phyloP scores from a whole-genome alignment of 1,140 invertebrate species.

The Ceratosolen fusciceps region DNA sequence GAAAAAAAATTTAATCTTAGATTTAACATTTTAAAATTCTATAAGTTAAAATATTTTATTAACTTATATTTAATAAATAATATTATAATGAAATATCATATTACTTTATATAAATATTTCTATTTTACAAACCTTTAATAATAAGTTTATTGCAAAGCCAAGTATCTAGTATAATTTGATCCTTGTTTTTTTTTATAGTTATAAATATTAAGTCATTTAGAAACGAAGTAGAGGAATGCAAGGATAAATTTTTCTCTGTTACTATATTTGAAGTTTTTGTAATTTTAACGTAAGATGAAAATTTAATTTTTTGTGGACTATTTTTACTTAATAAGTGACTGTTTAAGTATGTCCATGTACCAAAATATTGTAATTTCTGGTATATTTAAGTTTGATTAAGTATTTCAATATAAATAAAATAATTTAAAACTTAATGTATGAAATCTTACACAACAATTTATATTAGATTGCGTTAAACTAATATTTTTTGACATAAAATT shows the following conservation, averaged over 20 bases:
- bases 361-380: slow-evolving; percentile 49
- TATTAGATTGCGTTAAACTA: not conserved
- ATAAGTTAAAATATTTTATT: not conserved
- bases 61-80: too few relatives aligned
- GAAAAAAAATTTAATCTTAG: slow-evolving; percentile 21
- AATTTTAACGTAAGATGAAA: slow-evolving; percentile 45
- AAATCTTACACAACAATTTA: slow-evolving; percentile 8
- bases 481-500: slow-evolving; percentile 31
- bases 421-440: not conserved
- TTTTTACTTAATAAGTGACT: slow-evolving; percentile 59
- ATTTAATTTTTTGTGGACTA: slow-evolving; percentile 54
- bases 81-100: too few relatives aligned
- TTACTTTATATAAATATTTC: too few relatives aligned
- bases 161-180: slow-evolving; percentile 51
- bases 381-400: slow-evolving; percentile 9
- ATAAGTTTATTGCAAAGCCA: slow-evolving; percentile 55
- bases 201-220: slow-evolving; percentile 56
- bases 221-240: slow-evolving; percentile 48
- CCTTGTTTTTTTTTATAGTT: slow-evolving; percentile 53
- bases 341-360: slow-evolving; percentile 54
- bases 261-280: slow-evolving; percentile 50
- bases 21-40: not conserved
- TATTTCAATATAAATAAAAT: not conserved
- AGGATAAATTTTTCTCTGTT: slow-evolving; percentile 44
- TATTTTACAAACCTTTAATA: slow-evolving; percentile 44